Base-by-base conservation (phyloP, 2,113 vertebrate genomes). In the Menidia beryllina region DNA sequence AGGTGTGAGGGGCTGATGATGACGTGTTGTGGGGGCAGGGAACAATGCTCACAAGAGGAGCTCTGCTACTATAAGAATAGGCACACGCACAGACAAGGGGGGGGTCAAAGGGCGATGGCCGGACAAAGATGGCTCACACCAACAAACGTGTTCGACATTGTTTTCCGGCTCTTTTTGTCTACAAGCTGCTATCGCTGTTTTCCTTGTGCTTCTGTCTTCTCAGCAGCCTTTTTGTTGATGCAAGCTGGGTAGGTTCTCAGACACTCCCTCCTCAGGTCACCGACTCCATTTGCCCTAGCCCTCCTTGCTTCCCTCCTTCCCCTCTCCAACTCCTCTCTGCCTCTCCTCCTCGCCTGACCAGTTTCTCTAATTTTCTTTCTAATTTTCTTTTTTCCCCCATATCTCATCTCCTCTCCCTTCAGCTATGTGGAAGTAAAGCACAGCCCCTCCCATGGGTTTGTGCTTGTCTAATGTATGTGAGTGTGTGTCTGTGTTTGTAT, bases 291-390 rank as follows among this genome's bases (percentile, higher is more conserved):
- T 86, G 83, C 86, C 85, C 82, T 85, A 64, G 73, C 72, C 79
- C 74, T 82, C 84, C 83, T 77, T 79, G 71, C 72, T 72, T 57
- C 63, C 52, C 53, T 30, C 49, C 50, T 14, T 56, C 59, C 69
- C 65, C 60, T 53, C 71, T 59, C 57, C 45, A 67, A 69, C 73
- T 75, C 74, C 75, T 77, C 82, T 75, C 65, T 71, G 58, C 79
- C 78, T 83, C 83, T 77, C 59, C 80, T 88, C 78, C 70, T 91
- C 77, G 85, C 89, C 77, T 91, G 88, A 90, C 79, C 86, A 84
- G 80, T 86, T 92, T 80, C 71, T 89, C 86, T 91, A 91, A 92
- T 92, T 92, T 93, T 83, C 78, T 92, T 89, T 91, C 71, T 84
- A 82, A 81, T n/a, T n/a, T n/a, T 8, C 30, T 89, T 91, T 87